Evolutionary conservation across 2,888 invertebrate genomes (phyloP), one percentile per base, ranked within the genome.

Genomic region (Phasia obesa): DNA sequence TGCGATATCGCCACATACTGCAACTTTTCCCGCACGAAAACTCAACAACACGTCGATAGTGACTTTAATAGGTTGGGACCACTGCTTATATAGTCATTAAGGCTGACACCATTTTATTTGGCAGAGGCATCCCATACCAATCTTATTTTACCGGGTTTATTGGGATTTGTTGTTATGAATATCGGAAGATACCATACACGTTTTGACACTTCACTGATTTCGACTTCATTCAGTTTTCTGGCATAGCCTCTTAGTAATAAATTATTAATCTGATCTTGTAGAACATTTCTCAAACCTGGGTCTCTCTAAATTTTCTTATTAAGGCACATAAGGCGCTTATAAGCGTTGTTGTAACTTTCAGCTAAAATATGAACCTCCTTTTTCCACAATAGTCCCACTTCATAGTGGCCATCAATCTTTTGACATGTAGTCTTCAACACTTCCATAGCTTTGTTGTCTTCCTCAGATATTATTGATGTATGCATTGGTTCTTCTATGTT

Each of bases 51-150:
- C 42, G 7, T 71, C 77, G 13, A 83, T 6, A 85, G 59, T 4
- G 82, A 69, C 23, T 85, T 78, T 1, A 84, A 64, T 9, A 84
- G 55, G 59, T 90, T 89, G 0, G 90, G 89, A 1, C 90, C 90
- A n/a, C 85, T 84, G 9, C 88, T 47, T 7, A 91, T 75, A 17
- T 84, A 67, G 15, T 87, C 87, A 70, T 89, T 89, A 2, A 88
- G 71, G 5, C 84, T 84, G 0, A 84, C 55, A 5, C 88, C 88
- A n/a, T 86, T 62, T 5, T 71, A 83, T 53, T 84, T 86, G 0
- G 88, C 88, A 5, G 88, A 89, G 1, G 88, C 89, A 76, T 90
- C 88, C 84, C 84, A 88, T 0, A 89, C 89, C 5, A 89, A 53
- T 42, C 88, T 79, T 2, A 88, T 35, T 69, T 86, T 85, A 35